Percentiles rank a stretch among this genome's conserved stretches.
phyloP scores from a whole-genome alignment of 2,113 vertebrate genomes.

The Hucho hucho region DNA sequence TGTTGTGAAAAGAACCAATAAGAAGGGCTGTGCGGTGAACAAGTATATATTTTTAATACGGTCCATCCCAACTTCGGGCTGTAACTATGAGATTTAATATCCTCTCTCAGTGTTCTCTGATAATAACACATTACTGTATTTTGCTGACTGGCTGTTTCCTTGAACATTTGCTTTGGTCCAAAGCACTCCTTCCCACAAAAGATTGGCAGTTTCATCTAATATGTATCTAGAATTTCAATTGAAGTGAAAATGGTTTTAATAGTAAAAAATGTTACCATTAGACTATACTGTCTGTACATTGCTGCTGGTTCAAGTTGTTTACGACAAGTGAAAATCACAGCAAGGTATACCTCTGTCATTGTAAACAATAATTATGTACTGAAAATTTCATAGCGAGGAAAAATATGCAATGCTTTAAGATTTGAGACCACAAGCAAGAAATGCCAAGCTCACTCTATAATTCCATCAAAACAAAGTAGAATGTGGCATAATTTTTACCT shows the following conservation, averaged over 20 bases:
- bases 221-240: neutral
- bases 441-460: too few relatives aligned
- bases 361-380: too few relatives aligned
- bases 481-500: too few relatives aligned
- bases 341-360: too few relatives aligned
- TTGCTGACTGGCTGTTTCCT: constrained; percentile 83
- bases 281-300: too few relatives aligned
- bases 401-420: too few relatives aligned
- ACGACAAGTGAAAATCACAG: too few relatives aligned
- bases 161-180: constrained; percentile 82
- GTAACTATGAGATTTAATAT: too few relatives aligned
- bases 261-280: constrained; percentile 2
- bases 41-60: constrained; percentile 74
- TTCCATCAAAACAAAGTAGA: too few relatives aligned
- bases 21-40: constrained; percentile 46
- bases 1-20: constrained; percentile 56
- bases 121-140: constrained; percentile 79
- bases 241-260: constrained; percentile 6
- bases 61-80: constrained; percentile 65
- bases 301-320: too few relatives aligned
- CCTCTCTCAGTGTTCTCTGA: constrained; percentile 57
- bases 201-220: neutral
- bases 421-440: too few relatives aligned
- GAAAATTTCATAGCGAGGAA: too few relatives aligned
- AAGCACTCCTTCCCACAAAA: neutral